Conservation (phyloP, 2,888 invertebrate genomes). For the Tuberolachnus salignus region DNA sequence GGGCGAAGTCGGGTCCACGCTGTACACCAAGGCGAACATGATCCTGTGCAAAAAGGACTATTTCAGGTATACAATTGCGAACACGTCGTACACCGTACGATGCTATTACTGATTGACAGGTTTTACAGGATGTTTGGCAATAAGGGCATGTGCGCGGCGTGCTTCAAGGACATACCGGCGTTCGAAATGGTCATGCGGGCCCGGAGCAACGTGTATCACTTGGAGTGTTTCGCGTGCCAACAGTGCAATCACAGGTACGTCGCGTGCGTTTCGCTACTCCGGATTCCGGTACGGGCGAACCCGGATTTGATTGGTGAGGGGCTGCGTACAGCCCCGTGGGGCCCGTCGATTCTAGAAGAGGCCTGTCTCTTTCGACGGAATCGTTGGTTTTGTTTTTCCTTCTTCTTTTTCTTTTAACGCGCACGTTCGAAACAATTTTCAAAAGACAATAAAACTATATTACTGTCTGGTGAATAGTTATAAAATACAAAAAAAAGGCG, state of each 20-base stretch:
- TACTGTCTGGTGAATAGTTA: too few relatives aligned
- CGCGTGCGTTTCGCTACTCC: background rate
- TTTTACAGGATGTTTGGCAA: slow-evolving; percentile 83
- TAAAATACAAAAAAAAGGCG: too few relatives aligned
- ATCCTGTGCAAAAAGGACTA: slow-evolving; percentile 91
- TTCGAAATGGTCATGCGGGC: slow-evolving; percentile 99
- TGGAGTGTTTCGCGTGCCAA: slow-evolving; percentile 98
- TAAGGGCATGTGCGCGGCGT: slow-evolving; percentile 95
- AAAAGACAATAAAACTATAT: too few relatives aligned
- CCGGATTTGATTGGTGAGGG: too few relatives aligned
- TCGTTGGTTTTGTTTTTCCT: too few relatives aligned
- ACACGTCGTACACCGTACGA: slow-evolving; percentile 38
- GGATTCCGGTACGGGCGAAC: too few relatives aligned
- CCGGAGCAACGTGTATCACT: slow-evolving; percentile 93
- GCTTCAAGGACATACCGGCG: slow-evolving; percentile 96
- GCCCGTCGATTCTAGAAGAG: too few relatives aligned
- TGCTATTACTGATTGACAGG: slow-evolving; percentile 57
- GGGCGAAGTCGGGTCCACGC: slow-evolving; percentile 90
- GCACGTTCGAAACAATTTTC: too few relatives aligned
- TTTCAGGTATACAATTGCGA: slow-evolving; percentile 71
- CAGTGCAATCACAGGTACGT: slow-evolving; percentile 94
- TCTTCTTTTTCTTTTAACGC: too few relatives aligned
- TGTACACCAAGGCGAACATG: slow-evolving; percentile 88
- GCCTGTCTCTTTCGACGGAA: too few relatives aligned
- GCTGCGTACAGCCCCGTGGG: too few relatives aligned